Base-by-base conservation (phyloP, 1,140 invertebrate genomes). In the Nylanderia fulva region DNA sequence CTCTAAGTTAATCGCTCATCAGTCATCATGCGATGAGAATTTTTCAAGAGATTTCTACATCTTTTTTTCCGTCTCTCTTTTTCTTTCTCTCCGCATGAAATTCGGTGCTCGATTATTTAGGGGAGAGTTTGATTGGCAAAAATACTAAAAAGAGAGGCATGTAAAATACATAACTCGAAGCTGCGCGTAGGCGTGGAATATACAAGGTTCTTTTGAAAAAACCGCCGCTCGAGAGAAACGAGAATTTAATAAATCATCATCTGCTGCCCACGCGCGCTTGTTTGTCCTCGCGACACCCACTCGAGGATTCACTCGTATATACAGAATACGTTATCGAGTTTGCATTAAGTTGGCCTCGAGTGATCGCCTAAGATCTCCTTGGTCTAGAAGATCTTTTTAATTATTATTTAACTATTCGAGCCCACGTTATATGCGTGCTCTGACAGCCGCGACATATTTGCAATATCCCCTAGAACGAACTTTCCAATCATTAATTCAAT, bases 331-430 rank as follows among this genome's bases (percentile, higher is more conserved):
- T 85, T 79, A 79, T 85, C 42, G 83, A 69, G 21, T 80, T 74
- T 52, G 66, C 33, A 27, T 27, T n/a, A n/a, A n/a, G n/a, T n/a
- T 13, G 36, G 39, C 54, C 27, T 56, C 21, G 58, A 56, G 64
- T 29, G 24, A 29, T 5, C 11, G 15, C 3, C 3, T 13, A 15
- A 27, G 64, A 52, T 69, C 60, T 60, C 61, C 42, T 63, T 84
- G 68, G 87, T 88, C 84, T 71, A 63, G 61, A 85, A 58, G 45
- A 33, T 18, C 29, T 6, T 82, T 85, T 82, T 85, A 88, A 88
- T 85, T 75, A 52, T 33, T 80, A 39, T 69, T 80, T 69, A 80
- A 80, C 11, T 71, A 80, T 80, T 71, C 77, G 29, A n/a, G 24
- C 77, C 77, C 64, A 80, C 74, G 76, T 80, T 39, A 36, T 61